These are phyloP conservation scores for Hemaris fuciformis DNA, from an alignment of 2,888 invertebrate species.

Conservation along the genomic window DNA sequence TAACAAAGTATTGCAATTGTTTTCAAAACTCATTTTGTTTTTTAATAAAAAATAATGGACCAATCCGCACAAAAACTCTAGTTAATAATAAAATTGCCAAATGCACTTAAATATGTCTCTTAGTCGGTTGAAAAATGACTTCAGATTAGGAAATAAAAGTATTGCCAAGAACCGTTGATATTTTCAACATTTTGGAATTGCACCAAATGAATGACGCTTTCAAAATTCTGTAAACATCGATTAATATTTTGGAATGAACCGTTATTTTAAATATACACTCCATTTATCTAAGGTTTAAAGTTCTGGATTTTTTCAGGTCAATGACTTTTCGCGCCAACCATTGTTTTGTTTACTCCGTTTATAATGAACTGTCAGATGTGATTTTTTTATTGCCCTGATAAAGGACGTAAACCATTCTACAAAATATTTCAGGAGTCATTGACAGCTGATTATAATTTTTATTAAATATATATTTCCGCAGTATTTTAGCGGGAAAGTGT, in stretches of 20 bases:
- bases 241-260: slow-evolving; percentile 33
- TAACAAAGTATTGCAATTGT: too few relatives aligned
- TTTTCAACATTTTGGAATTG: background rate
- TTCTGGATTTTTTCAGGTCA: background rate
- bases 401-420: too few relatives aligned
- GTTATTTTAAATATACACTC: slow-evolving; percentile 23
- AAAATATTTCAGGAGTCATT: too few relatives aligned
- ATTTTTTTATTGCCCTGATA: too few relatives aligned
- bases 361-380: too few relatives aligned
- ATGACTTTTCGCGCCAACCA: background rate
- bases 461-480: too few relatives aligned
- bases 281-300: background rate
- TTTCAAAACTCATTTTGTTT: background rate
- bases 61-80: background rate
- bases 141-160: slow-evolving; percentile 1
- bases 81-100: background rate
- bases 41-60: background rate
- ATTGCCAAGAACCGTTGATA: background rate
- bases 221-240: slow-evolving; percentile 33
- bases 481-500: too few relatives aligned
- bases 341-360: too few relatives aligned
- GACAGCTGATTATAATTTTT: too few relatives aligned
- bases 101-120: background rate
- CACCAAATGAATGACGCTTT: slow-evolving; percentile 14
- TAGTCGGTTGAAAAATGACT: background rate